Percentiles rank a stretch among this genome's conserved stretches.
Evolutionary conservation across 2,888 invertebrate genomes (phyloP).

Genomic region (Harpalus rubripes): DNA sequence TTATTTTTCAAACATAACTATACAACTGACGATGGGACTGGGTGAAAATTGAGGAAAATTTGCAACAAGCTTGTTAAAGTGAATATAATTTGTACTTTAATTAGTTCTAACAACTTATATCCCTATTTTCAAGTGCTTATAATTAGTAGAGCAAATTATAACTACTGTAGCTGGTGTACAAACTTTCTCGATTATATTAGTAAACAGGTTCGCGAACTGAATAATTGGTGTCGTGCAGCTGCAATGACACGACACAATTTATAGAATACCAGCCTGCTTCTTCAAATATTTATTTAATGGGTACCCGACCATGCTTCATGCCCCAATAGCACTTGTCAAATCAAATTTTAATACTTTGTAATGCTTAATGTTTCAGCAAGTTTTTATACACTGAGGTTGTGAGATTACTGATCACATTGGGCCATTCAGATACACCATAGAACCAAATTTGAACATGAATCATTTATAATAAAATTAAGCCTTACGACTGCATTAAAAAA

Average conservation of each 20-base stretch:
- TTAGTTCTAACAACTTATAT: slow-evolving; percentile 57
- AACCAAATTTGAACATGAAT: no score
- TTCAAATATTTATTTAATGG: slow-evolving; percentile 28
- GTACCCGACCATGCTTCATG: background rate
- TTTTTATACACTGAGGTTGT: no score
- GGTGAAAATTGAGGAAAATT: slow-evolving; percentile 25
- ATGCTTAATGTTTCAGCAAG: no score
- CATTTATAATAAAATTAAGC: no score
- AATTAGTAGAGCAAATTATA: slow-evolving; percentile 44
- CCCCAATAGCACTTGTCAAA: background rate
- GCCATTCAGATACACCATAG: no score
- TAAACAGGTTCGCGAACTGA: slow-evolving; percentile 51
- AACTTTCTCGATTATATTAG: slow-evolving; percentile 58
- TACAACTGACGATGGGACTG: background rate
- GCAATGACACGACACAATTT: slow-evolving; percentile 39
- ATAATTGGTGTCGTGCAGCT: slow-evolving; percentile 47
- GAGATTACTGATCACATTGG: no score
- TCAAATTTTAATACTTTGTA: background rate
- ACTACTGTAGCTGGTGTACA: slow-evolving; percentile 23
- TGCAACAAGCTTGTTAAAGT: slow-evolving; percentile 38
- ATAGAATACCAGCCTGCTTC: slow-evolving; percentile 18
- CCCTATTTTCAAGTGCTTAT: slow-evolving; percentile 50
- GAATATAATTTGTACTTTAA: slow-evolving; percentile 58
- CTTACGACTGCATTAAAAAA: no score
- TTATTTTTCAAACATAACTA: background rate